phyloP scores from a whole-genome alignment of 2,888 invertebrate species.

The Caenorhabditis virilis region DNA sequence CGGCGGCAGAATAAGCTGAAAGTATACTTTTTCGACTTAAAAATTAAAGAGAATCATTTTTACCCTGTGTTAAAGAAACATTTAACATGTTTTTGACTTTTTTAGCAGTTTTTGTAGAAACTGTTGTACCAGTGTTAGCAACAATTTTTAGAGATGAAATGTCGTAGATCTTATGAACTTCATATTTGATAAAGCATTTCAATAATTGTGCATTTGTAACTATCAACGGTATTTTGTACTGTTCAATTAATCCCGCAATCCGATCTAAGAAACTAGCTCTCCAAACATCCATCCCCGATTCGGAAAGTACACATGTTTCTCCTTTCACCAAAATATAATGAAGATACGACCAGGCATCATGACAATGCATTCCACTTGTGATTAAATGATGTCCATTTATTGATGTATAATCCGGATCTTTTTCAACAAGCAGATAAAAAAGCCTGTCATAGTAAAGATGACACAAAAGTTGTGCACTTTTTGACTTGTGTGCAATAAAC shows the following conservation, averaged over 20 bases:
- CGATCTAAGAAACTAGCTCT: constrained; percentile 41
- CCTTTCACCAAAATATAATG: constrained; percentile 29
- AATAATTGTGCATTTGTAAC: constrained; percentile 39
- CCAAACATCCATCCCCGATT: constrained; percentile 39
- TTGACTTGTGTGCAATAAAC: constrained; percentile 30
- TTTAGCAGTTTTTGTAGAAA: constrained; percentile 16
- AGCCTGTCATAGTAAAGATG: constrained; percentile 28
- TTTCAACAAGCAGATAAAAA: constrained; percentile 17
- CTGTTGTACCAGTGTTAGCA: constrained; percentile 30
- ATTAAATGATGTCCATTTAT: constrained; percentile 30
- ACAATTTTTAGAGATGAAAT: constrained; percentile 36
- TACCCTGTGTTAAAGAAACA: constrained; percentile 39
- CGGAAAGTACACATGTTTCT: constrained; percentile 34
- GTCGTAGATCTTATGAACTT: constrained; percentile 39
- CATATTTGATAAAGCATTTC: constrained; percentile 44
- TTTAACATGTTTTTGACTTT: constrained; percentile 22
- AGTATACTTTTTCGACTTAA: background rate
- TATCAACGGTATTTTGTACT: constrained; percentile 35
- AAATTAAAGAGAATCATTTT: background rate
- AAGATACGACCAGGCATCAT: constrained; percentile 32
- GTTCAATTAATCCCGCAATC: constrained; percentile 41
- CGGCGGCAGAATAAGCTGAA: constrained; percentile 34
- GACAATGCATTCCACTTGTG: constrained; percentile 32
- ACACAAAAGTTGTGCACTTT: constrained; percentile 20
- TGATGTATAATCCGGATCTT: constrained; percentile 1